Evolutionary conservation across 1,140 invertebrate species (phyloP).

Genomic region (Ditylenchus dipsaci): DNA sequence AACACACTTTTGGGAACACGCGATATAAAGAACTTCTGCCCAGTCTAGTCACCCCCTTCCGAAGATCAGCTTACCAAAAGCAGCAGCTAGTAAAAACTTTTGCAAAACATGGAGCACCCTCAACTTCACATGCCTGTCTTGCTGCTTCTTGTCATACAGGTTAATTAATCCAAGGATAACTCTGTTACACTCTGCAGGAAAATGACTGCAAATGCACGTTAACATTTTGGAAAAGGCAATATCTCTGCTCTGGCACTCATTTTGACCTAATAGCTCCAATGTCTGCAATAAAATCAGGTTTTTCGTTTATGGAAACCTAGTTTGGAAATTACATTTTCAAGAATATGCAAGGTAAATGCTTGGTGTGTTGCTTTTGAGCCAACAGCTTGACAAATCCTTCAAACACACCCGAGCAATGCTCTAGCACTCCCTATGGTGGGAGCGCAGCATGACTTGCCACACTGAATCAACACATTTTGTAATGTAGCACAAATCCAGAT

Average conservation of each 20-base stretch:
- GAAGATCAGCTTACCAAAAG: slow-evolving; percentile 2
- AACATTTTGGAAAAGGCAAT: slow-evolving; percentile 8
- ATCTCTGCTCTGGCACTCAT: slow-evolving; percentile 1
- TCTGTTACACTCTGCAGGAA: background rate
- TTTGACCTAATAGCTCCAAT: background rate
- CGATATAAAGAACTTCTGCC: too few species aligned
- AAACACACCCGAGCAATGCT: background rate
- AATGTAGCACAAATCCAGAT: background rate
- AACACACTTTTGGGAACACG: too few species aligned
- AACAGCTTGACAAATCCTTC: background rate
- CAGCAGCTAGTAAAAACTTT: background rate
- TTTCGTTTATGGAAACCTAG: background rate
- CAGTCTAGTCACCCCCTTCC: too few species aligned
- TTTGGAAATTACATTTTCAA: background rate
- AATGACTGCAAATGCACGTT: background rate
- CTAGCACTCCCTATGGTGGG: slow-evolving; percentile 2
- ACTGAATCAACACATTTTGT: background rate
- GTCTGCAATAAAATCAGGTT: background rate
- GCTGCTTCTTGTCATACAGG: background rate
- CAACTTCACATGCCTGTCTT: background rate
- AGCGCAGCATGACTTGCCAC: slow-evolving; percentile 1
- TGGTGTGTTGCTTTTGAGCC: background rate
- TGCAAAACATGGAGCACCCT: background rate
- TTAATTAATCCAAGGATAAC: background rate
- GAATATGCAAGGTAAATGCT: background rate